Evolutionary conservation across 2,797 vertebrate species (phyloP).

Genomic region (Eidolon dupreanum): DNA sequence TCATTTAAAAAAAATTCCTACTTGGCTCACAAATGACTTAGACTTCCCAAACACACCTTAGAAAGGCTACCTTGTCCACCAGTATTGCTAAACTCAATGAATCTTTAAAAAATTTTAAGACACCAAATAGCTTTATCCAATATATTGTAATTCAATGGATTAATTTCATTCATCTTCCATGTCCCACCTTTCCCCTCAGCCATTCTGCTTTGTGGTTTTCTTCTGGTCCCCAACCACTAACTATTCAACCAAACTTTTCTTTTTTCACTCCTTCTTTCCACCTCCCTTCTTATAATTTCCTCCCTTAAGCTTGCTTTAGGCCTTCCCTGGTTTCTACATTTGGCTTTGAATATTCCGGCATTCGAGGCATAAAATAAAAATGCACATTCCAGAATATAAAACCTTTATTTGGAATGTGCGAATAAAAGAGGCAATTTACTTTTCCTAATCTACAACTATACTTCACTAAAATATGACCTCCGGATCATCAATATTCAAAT

Average conservation of each 20-base stretch:
- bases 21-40: conserved; percentile 28
- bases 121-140: conserved; percentile 6
- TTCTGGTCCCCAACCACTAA: background rate
- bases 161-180: background rate
- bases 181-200: background rate
- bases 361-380: conserved; percentile 29
- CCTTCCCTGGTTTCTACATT: background rate
- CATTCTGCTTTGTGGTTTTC: background rate
- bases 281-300: background rate
- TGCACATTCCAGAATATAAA: conserved; percentile 37
- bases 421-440: background rate
- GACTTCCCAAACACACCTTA: conserved; percentile 41
- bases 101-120: conserved; percentile 31
- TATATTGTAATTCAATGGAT: background rate
- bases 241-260: background rate
- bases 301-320: background rate
- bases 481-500: conserved; percentile 46
- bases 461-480: conserved; percentile 38
- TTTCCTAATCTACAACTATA: background rate
- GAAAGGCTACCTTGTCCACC: background rate
- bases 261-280: background rate
- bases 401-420: conserved; percentile 49
- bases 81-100: background rate
- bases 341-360: conserved; percentile 36
- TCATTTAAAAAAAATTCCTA: conserved; percentile 1